Base-by-base conservation (phyloP, 2,113 vertebrate genomes). In the Xenopus laevis region DNA sequence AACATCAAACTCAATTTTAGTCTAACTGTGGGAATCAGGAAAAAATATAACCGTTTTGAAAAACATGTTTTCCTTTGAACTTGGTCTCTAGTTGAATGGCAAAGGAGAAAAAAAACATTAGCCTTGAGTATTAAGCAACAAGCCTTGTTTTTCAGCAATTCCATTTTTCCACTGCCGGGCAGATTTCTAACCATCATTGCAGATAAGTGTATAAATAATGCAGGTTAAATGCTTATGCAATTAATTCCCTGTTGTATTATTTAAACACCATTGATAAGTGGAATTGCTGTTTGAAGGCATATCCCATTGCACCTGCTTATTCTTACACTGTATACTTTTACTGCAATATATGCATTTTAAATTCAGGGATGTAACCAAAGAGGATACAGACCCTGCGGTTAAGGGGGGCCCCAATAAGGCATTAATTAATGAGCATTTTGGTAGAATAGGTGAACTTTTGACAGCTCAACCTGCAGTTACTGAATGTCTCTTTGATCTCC, bases 101-200 rank as follows among this genome's bases (percentile, higher is more conserved):
- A 62, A 27, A 40, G 64, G 73, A 78, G 68, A 78, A 69, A 79
- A 82, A 80, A 72, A 77, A 58, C 20, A 67, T 55, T 27, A 27
- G 1, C 23, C 59, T 45, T 18, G 66, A 45, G 63, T 72, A 65
- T 78, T 71, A 78, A 78, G 71, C 73, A 13, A 62, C 21, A 6
- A 66, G 52, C 72, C 61, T 79, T 82, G 76, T 64, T 69, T 27
- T 80, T 71, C 15, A 79, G 18, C 7, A 60, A 17, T 78, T 79
- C 82, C 45, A 44, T 17, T 23, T 72, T 30, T 57, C 76, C 50
- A 20, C 64, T 72, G 57, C 73, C 61, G 74, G 40, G 12, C 23
- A 47, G 57, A 61, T 50, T 78, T 46, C 18, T 79, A 77, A 17
- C 75, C 78, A 81, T 66, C 11, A 1, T 58, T 55, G 45, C 52